Conservation (phyloP, 2,797 vertebrate genomes). For the Loris lydekkerianus region DNA sequence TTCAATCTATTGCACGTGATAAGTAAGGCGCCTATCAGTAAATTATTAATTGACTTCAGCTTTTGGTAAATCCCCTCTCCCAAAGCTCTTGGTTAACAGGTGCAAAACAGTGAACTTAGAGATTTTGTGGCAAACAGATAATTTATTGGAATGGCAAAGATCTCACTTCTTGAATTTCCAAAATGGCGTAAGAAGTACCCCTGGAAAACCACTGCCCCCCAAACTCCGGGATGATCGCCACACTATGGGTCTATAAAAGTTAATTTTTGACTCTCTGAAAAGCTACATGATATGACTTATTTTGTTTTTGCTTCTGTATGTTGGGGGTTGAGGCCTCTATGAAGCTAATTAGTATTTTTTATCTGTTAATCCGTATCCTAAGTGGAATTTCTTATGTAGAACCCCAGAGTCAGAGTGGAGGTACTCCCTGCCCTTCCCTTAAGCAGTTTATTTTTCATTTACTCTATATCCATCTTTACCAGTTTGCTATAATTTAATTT, state of each 20-base stretch:
- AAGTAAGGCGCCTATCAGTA: not conserved
- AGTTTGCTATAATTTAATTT: constrained; percentile 64
- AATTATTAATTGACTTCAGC: not conserved
- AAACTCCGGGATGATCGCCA: not conserved
- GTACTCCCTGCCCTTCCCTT: not conserved
- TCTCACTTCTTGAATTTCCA: not conserved
- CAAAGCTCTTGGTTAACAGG: not conserved
- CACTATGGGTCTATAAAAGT: constrained; percentile 6
- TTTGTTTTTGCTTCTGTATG: not conserved
- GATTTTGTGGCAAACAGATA: not conserved
- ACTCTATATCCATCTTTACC: constrained; percentile 6
- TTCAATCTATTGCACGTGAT: not conserved
- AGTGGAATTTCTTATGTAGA: not conserved
- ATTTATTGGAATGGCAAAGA: not conserved
- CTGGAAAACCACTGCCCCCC: not conserved
- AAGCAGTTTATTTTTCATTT: constrained; percentile 61
- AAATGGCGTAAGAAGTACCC: not conserved
- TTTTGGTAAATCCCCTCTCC: not conserved
- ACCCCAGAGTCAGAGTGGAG: constrained; percentile 19
- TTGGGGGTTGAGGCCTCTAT: not conserved
- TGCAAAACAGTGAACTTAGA: not conserved
- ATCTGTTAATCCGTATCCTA: not conserved
- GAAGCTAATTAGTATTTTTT: constrained; percentile 68
- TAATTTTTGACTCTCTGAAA: constrained; percentile 55
- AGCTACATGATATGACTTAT: not conserved